Evolutionary conservation across 2,888 invertebrate genomes (phyloP).

Genomic region (Sminthurides aquaticus): DNA sequence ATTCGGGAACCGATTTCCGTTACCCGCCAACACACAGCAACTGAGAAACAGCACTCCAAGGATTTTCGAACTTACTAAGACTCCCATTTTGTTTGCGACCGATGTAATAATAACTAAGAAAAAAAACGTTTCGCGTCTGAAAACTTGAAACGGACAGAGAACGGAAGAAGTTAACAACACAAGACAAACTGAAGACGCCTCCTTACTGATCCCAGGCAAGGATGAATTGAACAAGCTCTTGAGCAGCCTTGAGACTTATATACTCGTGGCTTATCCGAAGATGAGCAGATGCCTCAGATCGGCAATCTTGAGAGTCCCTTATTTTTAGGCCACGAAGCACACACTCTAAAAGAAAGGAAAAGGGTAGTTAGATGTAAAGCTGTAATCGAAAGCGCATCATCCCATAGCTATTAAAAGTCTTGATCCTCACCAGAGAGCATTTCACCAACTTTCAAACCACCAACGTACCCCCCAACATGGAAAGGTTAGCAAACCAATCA

Average conservation of each 20-base stretch:
- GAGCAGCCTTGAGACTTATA: not conserved
- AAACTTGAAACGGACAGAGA: too few relatives aligned
- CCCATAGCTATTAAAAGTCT: not conserved
- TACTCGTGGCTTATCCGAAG: not conserved
- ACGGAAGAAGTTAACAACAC: too few relatives aligned
- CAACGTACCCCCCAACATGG: not conserved
- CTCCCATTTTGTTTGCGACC: not conserved
- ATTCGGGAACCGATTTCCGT: not conserved
- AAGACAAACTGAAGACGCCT: too few relatives aligned
- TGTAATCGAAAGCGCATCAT: not conserved
- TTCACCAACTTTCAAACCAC: not conserved
- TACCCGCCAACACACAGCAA: not conserved
- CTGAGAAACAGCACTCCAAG: not conserved
- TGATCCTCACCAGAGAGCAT: not conserved
- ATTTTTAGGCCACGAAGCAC: not conserved
- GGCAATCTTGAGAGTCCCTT: too few relatives aligned
- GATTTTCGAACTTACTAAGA: not conserved
- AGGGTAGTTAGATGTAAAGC: not conserved
- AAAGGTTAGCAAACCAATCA: not conserved
- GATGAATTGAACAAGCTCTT: too few relatives aligned
- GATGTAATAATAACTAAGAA: too few relatives aligned
- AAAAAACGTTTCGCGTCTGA: too few relatives aligned
- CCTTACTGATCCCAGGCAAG: too few relatives aligned
- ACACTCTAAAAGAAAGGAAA: not conserved
- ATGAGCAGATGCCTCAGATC: not conserved